Percentiles rank a stretch among this genome's conserved stretches.
Evolutionary conservation across 2,113 vertebrate species (phyloP).

Genomic region (Gymnogyps californianus): DNA sequence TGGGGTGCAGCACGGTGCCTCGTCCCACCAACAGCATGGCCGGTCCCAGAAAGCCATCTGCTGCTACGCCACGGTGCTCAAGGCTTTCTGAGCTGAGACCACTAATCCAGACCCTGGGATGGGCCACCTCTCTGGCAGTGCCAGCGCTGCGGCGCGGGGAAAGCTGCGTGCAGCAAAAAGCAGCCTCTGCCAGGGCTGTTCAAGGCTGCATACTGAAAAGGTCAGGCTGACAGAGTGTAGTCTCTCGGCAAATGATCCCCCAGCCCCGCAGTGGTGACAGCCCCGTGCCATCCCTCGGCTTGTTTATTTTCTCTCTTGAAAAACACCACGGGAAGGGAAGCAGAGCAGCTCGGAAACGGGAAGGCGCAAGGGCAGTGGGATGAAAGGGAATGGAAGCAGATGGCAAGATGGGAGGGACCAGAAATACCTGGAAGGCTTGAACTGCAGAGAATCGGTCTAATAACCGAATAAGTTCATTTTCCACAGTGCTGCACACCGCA

Average conservation of each 20-base stretch:
- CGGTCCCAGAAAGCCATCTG: accelerated
- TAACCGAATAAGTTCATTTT: background rate
- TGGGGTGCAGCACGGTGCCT: background rate
- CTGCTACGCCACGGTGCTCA: accelerated
- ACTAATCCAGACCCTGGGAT: accelerated
- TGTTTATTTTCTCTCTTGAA: background rate
- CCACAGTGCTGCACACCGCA: background rate
- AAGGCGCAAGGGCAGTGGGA: background rate
- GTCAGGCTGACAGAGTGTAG: background rate
- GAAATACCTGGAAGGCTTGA: background rate
- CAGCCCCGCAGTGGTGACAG: background rate
- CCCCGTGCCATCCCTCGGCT: background rate
- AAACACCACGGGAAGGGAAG: background rate
- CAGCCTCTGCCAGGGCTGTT: background rate
- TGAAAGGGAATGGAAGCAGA: background rate
- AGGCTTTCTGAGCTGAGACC: background rate
- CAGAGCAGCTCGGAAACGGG: background rate
- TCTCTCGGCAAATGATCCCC: accelerated
- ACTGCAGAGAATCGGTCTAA: background rate
- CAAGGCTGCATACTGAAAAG: background rate
- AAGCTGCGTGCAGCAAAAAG: accelerated
- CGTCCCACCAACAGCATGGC: background rate
- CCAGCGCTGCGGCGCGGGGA: background rate
- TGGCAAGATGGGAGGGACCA: background rate
- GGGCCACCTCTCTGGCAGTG: background rate